phyloP scores from a whole-genome alignment of 2,113 vertebrate genomes.

The Triplophysa dalaica region DNA sequence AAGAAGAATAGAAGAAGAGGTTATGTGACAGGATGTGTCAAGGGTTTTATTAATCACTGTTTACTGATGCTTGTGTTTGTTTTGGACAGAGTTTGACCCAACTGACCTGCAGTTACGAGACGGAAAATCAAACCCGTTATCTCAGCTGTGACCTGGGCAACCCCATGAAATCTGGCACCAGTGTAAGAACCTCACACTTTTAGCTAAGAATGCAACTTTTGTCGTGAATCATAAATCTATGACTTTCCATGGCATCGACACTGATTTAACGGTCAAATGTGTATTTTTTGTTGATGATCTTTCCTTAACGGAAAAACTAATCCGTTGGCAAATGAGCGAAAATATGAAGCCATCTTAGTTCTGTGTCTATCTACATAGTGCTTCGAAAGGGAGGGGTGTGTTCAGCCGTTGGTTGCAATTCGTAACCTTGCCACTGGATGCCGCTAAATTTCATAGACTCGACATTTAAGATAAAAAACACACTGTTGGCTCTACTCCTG shows the following conservation, averaged over 20 bases:
- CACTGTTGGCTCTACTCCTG: too few species aligned
- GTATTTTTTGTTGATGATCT: too few species aligned
- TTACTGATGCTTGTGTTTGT: neutral
- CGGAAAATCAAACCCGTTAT: conserved; percentile 82
- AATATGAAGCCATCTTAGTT: too few species aligned
- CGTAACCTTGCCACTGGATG: too few species aligned
- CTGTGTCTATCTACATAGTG: too few species aligned
- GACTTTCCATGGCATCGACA: neutral
- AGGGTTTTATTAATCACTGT: neutral
- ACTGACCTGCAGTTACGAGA: conserved; percentile 84
- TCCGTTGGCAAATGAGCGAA: too few species aligned
- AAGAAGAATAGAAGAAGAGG: neutral
- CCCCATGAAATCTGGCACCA: conserved; percentile 87
- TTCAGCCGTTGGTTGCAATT: too few species aligned
- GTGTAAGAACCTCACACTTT: conserved; percentile 69
- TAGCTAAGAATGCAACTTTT: neutral
- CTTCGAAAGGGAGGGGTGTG: too few species aligned
- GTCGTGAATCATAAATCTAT: neutral
- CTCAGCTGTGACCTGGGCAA: conserved; percentile 90
- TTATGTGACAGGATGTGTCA: neutral
- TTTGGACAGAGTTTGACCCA: conserved; percentile 78
- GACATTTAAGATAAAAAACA: too few species aligned
- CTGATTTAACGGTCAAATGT: too few species aligned
- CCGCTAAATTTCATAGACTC: too few species aligned
- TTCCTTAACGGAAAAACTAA: too few species aligned